Conservation (phyloP, 2,797 vertebrate species). For the Onychomys torridus region DNA sequence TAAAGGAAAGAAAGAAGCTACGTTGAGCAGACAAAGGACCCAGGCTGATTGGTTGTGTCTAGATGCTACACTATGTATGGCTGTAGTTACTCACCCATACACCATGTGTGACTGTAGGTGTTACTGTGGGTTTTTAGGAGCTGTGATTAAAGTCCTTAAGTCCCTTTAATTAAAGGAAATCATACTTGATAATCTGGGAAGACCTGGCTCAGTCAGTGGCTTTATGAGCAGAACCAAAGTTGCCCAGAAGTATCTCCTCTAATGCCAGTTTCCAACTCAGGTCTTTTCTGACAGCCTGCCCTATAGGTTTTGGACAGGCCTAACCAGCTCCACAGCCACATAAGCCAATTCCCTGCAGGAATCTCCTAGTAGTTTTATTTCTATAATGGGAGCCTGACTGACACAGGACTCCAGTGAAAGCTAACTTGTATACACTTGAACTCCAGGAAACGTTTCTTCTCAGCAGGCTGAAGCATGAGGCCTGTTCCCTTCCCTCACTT, state of each 20-base stretch:
- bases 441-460: neutral
- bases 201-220: neutral
- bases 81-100: conserved; percentile 28
- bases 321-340: neutral
- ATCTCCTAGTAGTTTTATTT: neutral
- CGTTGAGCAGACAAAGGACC: neutral
- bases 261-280: neutral
- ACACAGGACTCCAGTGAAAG: neutral
- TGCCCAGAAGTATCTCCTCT: neutral
- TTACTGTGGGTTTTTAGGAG: conserved; percentile 15
- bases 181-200: conserved; percentile 12
- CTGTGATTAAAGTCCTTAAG: neutral
- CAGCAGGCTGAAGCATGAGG: neutral
- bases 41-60: neutral
- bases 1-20: neutral
- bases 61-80: neutral
- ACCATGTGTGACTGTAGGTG: neutral
- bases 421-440: neutral
- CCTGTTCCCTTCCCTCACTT: neutral
- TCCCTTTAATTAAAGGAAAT: conserved; percentile 38
- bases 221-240: neutral
- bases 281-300: neutral
- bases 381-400: neutral
- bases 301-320: neutral
- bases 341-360: neutral